Conservation (phyloP, 2,113 vertebrate genomes). For the Atlantisia rogersi region DNA sequence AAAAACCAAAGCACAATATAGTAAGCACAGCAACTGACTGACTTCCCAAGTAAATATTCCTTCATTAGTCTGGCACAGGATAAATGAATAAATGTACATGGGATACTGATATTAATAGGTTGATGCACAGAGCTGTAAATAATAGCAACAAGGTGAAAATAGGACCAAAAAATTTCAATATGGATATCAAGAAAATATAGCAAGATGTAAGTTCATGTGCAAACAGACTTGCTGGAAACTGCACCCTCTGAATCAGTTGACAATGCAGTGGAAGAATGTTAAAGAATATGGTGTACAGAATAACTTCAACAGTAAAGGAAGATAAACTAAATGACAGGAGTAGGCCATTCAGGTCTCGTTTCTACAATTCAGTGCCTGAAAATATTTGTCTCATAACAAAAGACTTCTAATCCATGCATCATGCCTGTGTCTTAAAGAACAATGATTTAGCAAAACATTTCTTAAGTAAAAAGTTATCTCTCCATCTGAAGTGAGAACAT, state of each 20-base stretch:
- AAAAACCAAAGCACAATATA: neutral
- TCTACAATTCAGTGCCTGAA: neutral
- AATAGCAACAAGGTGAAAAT: neutral
- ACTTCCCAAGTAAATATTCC: neutral
- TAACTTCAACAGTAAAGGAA: neutral
- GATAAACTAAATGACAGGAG: neutral
- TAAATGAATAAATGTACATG: neutral
- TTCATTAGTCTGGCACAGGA: neutral
- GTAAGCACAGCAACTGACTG: neutral
- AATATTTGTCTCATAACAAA: neutral
- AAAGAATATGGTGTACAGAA: neutral
- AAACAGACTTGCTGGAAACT: neutral
- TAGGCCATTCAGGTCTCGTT: neutral
- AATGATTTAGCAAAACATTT: neutral
- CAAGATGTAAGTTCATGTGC: neutral
- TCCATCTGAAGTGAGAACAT: neutral
- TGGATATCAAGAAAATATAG: neutral
- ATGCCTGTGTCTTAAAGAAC: neutral
- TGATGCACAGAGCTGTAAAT: neutral
- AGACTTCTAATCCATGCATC: neutral
- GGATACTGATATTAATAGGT: neutral
- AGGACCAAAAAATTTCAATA: neutral
- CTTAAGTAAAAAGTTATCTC: neutral
- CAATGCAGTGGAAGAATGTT: neutral
- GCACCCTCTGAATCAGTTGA: neutral